phyloP scores from a whole-genome alignment of 2,797 vertebrate species.

The Passerculus sandwichensis region DNA sequence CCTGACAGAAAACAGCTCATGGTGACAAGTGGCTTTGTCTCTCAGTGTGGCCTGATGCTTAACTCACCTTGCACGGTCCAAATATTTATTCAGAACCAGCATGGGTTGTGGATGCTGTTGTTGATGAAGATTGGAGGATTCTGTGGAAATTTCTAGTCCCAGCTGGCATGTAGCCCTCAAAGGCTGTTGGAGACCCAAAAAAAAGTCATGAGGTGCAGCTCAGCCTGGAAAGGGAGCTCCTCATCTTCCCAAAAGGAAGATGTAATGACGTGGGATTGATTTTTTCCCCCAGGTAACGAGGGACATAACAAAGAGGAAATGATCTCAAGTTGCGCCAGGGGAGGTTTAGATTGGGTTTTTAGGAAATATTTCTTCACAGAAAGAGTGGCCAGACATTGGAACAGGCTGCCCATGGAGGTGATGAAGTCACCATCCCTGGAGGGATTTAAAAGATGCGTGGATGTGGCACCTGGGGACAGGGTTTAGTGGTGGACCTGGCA shows the following conservation, averaged over 20 bases:
- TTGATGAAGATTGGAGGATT: not conserved
- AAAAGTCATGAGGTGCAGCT: not conserved
- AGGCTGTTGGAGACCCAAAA: not conserved
- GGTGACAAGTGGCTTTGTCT: not conserved
- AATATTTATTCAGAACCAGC: not conserved
- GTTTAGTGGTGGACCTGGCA: not conserved
- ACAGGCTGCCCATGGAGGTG: not conserved
- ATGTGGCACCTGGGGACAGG: no score
- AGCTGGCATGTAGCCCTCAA: not conserved
- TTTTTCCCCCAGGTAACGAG: not conserved
- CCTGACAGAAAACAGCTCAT: not conserved
- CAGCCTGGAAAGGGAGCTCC: not conserved
- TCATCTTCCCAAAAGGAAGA: not conserved
- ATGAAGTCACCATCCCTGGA: not conserved
- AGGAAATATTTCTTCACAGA: not conserved
- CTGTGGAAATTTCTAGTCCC: not conserved
- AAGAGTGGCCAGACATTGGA: not conserved
- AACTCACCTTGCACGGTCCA: not conserved
- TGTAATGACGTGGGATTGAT: not conserved
- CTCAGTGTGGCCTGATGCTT: not conserved
- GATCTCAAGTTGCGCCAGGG: not conserved
- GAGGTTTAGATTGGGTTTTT: not conserved
- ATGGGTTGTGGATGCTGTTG: not conserved
- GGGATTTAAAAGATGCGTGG: not conserved
- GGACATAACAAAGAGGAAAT: fast-evolving